Evolutionary conservation across 1,140 invertebrate genomes (phyloP), one percentile per base, ranked within the genome.

Genomic region (Orius insidiosus): DNA sequence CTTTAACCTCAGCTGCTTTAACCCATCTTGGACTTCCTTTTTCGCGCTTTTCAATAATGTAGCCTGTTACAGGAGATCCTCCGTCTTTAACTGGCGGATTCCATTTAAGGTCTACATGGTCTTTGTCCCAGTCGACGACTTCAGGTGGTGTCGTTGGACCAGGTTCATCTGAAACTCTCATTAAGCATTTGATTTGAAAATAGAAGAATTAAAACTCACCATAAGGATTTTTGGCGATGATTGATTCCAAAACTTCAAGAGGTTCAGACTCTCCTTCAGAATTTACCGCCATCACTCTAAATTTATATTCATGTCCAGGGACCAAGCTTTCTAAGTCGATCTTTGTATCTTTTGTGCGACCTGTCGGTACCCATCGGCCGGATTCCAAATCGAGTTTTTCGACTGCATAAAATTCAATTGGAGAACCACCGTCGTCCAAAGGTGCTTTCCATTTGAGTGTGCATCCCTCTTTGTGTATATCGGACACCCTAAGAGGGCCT

Each of bases 161-260:
- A 54, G 90, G 89, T 61, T 88, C 84, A 64, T 94, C 85, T 82
- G 54, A 35, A 62, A 55, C 9, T 5, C 6, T 8, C 30, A 6
- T n/a, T 30, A 41, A 39, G 3, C 6, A 6, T n/a, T 42, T 16
- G 36, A 44, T 35, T 45, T 7, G 7, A 8, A 31, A 14, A 11
- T 31, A 24, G 41, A 41, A 32, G 18, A 46, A 36, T 36, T 36
- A 4, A 38, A 52, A 62, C 68, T 67, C 63, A 87, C 82, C 88
- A 62, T 88, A 98, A 56, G 92, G 92, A 85, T 98, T 95, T 66
- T 97, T 97, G 14, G 94, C 94, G 53, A 95, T 72, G 48, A 95
- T 88, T 11, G 83, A 76, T 51, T 87, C 75, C 37, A 87, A 80
- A 4, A 87, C 86, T 53, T 83, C 78, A 34, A 98, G 64, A 10